Conservation (phyloP, 2,888 invertebrate genomes). For the Phortica magna region DNA sequence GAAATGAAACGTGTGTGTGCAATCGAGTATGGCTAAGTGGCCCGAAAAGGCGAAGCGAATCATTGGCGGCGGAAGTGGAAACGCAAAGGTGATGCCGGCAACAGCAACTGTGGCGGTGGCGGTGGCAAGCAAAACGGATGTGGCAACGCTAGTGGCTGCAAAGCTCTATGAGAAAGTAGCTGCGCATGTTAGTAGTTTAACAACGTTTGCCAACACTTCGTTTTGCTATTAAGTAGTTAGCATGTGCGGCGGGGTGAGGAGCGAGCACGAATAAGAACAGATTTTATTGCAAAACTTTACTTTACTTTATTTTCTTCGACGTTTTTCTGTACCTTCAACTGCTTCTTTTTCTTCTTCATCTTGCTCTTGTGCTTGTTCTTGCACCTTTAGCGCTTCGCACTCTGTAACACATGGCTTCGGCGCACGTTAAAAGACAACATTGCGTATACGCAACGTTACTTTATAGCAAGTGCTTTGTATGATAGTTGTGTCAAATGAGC, state of each 20-base stretch:
- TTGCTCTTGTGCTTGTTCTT: too few relatives aligned
- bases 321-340: background rate
- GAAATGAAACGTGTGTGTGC: background rate
- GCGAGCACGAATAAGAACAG: background rate
- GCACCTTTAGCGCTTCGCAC: background rate
- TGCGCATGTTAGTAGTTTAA: background rate
- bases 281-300: slow-evolving; percentile 9
- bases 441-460: background rate
- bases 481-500: background rate
- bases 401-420: background rate
- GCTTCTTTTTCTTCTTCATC: background rate
- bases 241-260: background rate
- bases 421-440: slow-evolving; percentile 10
- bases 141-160: background rate
- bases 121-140: background rate
- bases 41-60: background rate
- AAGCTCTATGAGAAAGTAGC: background rate
- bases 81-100: background rate
- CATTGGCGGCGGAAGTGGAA: background rate
- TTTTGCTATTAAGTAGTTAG: background rate
- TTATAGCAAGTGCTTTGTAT: background rate
- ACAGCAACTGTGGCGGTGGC: background rate
- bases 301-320: background rate
- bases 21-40: background rate
- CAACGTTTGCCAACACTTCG: background rate